Evolutionary conservation across 2,113 vertebrate genomes (phyloP).

Genomic region (Triplophysa siluroides): DNA sequence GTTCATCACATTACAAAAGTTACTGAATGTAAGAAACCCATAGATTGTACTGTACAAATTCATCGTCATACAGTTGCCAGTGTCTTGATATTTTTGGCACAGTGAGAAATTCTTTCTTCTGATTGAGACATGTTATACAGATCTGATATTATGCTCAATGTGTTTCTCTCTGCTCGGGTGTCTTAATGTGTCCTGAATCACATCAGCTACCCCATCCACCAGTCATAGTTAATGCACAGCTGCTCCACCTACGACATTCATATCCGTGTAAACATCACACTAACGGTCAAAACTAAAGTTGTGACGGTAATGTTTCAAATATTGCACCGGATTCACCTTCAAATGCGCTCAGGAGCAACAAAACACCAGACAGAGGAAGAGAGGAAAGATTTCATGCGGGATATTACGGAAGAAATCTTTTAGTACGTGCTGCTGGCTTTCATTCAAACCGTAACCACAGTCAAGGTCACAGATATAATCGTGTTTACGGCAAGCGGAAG

Average conservation of each 20-base stretch:
- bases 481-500: not conserved
- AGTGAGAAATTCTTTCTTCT: not conserved
- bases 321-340: not conserved
- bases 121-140: not conserved
- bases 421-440: slow-evolving; percentile 9
- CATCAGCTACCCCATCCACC: not conserved
- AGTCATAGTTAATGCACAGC: slow-evolving; percentile 24
- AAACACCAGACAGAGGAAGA: not conserved
- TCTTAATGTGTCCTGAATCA: slow-evolving; percentile 15
- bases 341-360: not conserved
- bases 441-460: slow-evolving; percentile 27
- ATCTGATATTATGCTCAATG: not conserved
- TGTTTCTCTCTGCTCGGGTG: slow-evolving; percentile 6
- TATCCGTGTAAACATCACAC: not conserved
- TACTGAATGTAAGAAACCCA: no score
- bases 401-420: slow-evolving; percentile 8
- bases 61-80: not conserved
- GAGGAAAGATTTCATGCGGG: not conserved
- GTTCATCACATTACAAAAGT: no score
- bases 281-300: not conserved
- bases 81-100: not conserved
- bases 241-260: not conserved
- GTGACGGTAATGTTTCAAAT: not conserved
- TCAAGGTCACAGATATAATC: slow-evolving; percentile 25
- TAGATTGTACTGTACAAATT: no score